Evolutionary conservation across 2,797 vertebrate species (phyloP), one percentile per base, ranked within the genome.

Genomic region (Spondyliosoma cantharus): DNA sequence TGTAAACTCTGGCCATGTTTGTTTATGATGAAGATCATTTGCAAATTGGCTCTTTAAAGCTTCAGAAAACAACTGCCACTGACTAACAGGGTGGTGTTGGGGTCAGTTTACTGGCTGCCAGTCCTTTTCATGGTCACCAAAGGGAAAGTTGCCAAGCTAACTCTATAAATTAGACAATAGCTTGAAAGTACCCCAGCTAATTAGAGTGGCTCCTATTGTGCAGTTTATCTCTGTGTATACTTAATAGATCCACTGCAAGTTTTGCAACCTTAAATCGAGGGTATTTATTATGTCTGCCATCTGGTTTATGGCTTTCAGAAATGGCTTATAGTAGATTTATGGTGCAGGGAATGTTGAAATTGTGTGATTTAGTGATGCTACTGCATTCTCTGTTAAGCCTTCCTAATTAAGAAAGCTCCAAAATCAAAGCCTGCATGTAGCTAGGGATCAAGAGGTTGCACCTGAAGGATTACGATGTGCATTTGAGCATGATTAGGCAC

Each of bases 91-190:
- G 22, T 64, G 29, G 16, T 19, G 58, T 7, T 42, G 45, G 59
- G 80, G 76, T 83, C 82, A 85, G 20, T 62, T 74, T 46, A 71
- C 62, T 71, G 68, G 74, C 86, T 72, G 61, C 62, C 49, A 43
- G 17, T 80, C 37, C 29, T 48, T 80, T 80, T 78, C 76, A 69
- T 46, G 67, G 68, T 74, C 64, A 45, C 71, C 60, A 49, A 13
- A 59, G 74, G 71, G 77, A 85, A 69, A 4, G 14, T 57, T 75
- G 74, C 73, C 75, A 86, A 86, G 65, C 27, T 24, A 63, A 82
- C 58, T 78, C 58, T 60, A 50, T 46, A 45, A 46, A 75, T 85
- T 53, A 70, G 53, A 89, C 71, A 85, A 69, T 58, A 71, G 57
- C 61, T 67, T 64, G 7, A 56, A 75, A 82, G 67, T 32, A 50